These are phyloP conservation scores for Spodoptera exigua DNA, from an alignment of 2,888 invertebrate species.

Conservation along the genomic window DNA sequence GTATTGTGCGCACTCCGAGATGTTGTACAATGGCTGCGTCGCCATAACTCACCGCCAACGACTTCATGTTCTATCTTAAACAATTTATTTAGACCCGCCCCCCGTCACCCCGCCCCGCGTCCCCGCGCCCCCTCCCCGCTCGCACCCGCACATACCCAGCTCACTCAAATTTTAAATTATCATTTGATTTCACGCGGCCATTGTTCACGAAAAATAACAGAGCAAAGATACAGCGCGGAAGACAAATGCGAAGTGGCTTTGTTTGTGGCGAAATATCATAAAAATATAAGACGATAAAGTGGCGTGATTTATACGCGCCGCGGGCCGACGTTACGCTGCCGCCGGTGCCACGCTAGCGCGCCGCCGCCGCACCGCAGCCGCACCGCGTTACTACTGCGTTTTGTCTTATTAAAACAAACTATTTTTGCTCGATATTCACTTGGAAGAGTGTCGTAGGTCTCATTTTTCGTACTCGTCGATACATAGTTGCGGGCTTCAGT, in stretches of 20 bases:
- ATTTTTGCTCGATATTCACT: constrained; percentile 43
- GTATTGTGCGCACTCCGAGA: constrained; percentile 12
- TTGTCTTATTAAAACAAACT: constrained; percentile 46
- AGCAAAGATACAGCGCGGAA: constrained; percentile 70
- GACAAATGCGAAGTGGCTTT: constrained; percentile 80
- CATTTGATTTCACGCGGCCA: constrained; percentile 76
- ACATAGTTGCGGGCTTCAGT: too few species aligned
- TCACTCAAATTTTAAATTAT: constrained; percentile 79
- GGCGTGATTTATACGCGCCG: constrained; percentile 71
- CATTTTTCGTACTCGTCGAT: too few species aligned
- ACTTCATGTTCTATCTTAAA: constrained; percentile 70
- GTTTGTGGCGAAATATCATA: constrained; percentile 80
- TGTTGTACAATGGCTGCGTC: constrained; percentile 36
- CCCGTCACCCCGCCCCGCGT: constrained; percentile 23
- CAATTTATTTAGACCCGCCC: constrained; percentile 66
- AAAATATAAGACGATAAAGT: constrained; percentile 80
- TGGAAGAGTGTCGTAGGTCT: constrained; percentile 16
- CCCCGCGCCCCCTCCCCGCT: constrained; percentile 23
- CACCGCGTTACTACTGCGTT: constrained; percentile 19
- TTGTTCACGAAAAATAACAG: constrained; percentile 76
- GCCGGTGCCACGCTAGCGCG: not conserved
- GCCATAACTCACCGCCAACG: constrained; percentile 65
- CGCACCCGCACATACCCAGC: constrained; percentile 36
- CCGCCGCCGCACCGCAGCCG: constrained; percentile 12
- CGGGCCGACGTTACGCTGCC: constrained; percentile 19